Percentiles rank a stretch among this genome's conserved stretches.
Conservation (phyloP, 2,113 vertebrate genomes). For the Prochilodus magdalenae region DNA sequence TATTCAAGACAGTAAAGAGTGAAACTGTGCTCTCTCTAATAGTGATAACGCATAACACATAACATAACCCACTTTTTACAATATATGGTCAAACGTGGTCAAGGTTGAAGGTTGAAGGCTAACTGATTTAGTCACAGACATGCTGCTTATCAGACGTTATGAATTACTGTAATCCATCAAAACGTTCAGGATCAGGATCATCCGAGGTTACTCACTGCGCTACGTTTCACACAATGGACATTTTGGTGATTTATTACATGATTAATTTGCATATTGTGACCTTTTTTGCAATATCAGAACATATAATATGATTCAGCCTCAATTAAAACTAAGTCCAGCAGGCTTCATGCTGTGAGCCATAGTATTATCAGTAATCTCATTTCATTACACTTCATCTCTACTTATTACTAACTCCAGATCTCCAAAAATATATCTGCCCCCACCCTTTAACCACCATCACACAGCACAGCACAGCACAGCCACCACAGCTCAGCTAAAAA, state of each 20-base stretch:
- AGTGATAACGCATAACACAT: neutral
- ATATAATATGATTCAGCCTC: neutral
- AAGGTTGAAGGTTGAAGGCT: neutral
- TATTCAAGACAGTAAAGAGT: no score
- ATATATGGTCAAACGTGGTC: neutral
- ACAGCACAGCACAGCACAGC: neutral
- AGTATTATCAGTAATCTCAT: neutral
- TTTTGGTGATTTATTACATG: neutral
- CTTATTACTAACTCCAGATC: neutral
- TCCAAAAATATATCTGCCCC: neutral
- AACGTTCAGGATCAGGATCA: neutral
- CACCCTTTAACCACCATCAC: neutral
- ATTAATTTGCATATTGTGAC: conserved; percentile 5
- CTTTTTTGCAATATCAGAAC: neutral
- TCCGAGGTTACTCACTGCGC: neutral
- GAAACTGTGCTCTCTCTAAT: no score
- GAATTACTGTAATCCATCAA: neutral
- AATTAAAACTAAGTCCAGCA: neutral
- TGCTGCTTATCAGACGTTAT: neutral
- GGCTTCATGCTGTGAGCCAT: neutral
- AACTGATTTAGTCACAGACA: no score
- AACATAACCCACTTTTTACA: neutral
- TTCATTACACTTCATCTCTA: neutral
- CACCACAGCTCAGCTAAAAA: neutral
- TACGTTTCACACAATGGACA: neutral